Evolutionary conservation across 2,888 invertebrate genomes (phyloP).

Genomic region (Aspidapion aeneum): DNA sequence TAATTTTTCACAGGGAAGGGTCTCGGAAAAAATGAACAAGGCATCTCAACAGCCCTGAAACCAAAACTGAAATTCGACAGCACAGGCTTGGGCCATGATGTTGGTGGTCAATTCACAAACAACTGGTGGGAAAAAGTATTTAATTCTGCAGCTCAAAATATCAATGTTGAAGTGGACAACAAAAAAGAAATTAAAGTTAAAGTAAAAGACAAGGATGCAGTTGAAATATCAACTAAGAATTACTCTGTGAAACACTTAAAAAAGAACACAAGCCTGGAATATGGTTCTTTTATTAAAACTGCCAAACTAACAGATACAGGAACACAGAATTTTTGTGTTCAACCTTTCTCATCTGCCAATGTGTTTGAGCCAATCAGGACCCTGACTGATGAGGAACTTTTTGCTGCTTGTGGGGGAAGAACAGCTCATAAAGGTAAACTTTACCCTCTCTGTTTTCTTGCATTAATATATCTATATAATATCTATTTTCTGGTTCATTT

Average conservation of each 20-base stretch:
- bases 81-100: slow-evolving; percentile 73
- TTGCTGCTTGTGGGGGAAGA: slow-evolving; percentile 73
- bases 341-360: slow-evolving; percentile 20
- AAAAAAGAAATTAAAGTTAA: slow-evolving; percentile 32
- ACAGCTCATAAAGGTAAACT: slow-evolving; percentile 79
- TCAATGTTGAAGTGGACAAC: slow-evolving; percentile 50
- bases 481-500: too few relatives aligned
- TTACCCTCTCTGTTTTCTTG: too few relatives aligned
- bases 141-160: slow-evolving; percentile 68
- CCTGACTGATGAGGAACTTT: slow-evolving; percentile 75
- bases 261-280: slow-evolving; percentile 39
- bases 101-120: slow-evolving; percentile 69
- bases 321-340: slow-evolving; percentile 36
- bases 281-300: slow-evolving; percentile 51
- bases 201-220: slow-evolving; percentile 33
- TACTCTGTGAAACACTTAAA: slow-evolving; percentile 40
- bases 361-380: slow-evolving; percentile 29
- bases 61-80: slow-evolving; percentile 78
- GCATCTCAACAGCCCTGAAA: slow-evolving; percentile 73
- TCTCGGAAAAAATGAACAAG: slow-evolving; percentile 75
- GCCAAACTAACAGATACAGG: slow-evolving; percentile 46
- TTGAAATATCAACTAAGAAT: slow-evolving; percentile 45
- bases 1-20: slow-evolving; percentile 63
- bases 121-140: slow-evolving; percentile 85
- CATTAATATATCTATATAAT: slow-evolving; percentile 11